Conservation (phyloP, 1,140 invertebrate genomes). For the Dendrolimus kikuchii region DNA sequence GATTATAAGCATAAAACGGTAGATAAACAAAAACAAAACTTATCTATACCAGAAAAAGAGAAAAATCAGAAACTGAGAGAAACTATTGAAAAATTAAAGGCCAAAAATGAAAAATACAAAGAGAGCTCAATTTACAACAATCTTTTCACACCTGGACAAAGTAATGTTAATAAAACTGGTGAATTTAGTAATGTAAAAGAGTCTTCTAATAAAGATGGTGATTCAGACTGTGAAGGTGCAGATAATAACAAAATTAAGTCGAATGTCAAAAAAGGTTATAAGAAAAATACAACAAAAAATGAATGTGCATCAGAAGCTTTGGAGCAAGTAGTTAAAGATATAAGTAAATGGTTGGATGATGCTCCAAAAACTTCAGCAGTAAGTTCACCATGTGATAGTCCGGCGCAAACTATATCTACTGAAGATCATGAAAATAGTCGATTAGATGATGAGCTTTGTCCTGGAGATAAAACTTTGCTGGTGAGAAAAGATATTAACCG, state of each 20-base stretch:
- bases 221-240: slow-evolving; percentile 35
- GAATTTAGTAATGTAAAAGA: slow-evolving; percentile 31
- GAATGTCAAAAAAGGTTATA: slow-evolving; percentile 35
- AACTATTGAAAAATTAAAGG: slow-evolving; percentile 78
- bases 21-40: slow-evolving; percentile 54
- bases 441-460: slow-evolving; percentile 51
- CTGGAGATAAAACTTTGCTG: slow-evolving; percentile 39
- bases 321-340: slow-evolving; percentile 89
- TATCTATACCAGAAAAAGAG: slow-evolving; percentile 61
- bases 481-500: slow-evolving; percentile 50
- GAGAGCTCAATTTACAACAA: slow-evolving; percentile 49
- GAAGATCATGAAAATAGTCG: slow-evolving; percentile 60
- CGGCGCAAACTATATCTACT: slow-evolving; percentile 48
- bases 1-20: slow-evolving; percentile 50
- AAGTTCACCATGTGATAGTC: slow-evolving; percentile 77
- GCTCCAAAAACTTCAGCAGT: slow-evolving; percentile 82
- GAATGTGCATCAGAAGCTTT: slow-evolving; percentile 82
- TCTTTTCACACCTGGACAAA: slow-evolving; percentile 34
- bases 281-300: slow-evolving; percentile 65
- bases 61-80: slow-evolving; percentile 74
- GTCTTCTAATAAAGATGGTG: slow-evolving; percentile 34
- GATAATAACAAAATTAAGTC: slow-evolving; percentile 37
- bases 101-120: slow-evolving; percentile 74
- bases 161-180: slow-evolving; percentile 30
- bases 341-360: slow-evolving; percentile 90